Evolutionary conservation across 2,113 vertebrate species (phyloP).

Genomic region (Antechinus flavipes): DNA sequence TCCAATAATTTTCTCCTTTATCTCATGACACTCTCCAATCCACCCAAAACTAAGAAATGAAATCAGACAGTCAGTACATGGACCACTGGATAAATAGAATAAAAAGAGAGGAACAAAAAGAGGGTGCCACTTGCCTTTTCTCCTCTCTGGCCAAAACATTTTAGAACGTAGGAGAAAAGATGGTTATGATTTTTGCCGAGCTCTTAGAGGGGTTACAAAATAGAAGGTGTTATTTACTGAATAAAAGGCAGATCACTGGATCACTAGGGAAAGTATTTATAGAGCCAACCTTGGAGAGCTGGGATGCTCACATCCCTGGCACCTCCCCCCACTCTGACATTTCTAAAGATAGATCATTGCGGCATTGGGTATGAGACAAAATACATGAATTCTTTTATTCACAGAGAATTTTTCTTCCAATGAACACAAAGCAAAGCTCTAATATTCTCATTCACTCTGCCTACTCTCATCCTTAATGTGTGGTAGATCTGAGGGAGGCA

Average conservation of each 20-base stretch:
- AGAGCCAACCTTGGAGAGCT: conserved; percentile 58
- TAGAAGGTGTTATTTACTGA: neutral
- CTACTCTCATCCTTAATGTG: rapidly evolving
- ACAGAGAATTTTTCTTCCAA: conserved; percentile 26
- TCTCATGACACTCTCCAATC: neutral
- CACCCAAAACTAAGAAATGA: neutral
- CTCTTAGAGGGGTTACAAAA: neutral
- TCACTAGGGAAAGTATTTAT: conserved; percentile 55
- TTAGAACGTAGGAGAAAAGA: neutral
- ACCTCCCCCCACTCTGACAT: neutral
- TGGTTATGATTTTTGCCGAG: neutral
- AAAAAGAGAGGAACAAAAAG: neutral
- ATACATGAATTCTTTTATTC: conserved; percentile 47
- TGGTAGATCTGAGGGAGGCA: neutral
- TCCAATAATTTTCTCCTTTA: neutral
- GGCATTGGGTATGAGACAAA: conserved; percentile 50
- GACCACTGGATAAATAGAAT: rapidly evolving
- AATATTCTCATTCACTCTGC: neutral
- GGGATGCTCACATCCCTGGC: conserved; percentile 35
- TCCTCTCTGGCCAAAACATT: rapidly evolving
- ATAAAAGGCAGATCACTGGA: neutral
- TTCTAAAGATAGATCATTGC: conserved; percentile 69
- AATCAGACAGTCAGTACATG: neutral
- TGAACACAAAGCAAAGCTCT: conserved; percentile 13
- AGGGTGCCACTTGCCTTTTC: neutral